phyloP scores from a whole-genome alignment of 2,113 vertebrate species.

The Pelvicachromis taeniatus region DNA sequence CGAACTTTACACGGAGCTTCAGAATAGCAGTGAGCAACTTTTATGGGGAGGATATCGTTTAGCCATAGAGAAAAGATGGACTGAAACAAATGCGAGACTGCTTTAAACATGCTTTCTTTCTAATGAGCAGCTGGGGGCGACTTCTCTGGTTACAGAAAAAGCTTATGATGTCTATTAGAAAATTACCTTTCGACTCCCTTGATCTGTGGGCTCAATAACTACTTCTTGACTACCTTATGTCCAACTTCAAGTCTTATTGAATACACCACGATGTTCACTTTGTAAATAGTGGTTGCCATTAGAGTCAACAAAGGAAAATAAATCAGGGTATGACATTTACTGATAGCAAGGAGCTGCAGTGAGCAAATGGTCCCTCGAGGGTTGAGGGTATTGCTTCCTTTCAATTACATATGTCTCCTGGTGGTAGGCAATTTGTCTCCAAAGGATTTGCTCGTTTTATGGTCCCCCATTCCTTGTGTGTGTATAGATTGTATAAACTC shows the following conservation, averaged over 20 bases:
- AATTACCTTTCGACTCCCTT: neutral
- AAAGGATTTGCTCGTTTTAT: neutral
- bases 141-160: neutral
- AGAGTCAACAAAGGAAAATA: neutral
- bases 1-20: neutral
- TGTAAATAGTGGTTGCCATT: neutral
- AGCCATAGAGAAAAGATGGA: neutral
- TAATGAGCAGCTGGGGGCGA: neutral
- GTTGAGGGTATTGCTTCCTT: neutral
- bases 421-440: neutral
- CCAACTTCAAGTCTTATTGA: neutral
- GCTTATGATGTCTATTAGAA: neutral
- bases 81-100: neutral
- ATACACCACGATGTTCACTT: neutral
- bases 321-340: neutral
- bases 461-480: neutral
- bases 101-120: neutral
- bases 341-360: neutral
- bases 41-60: neutral
- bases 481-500: too few species aligned
- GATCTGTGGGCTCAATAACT: neutral
- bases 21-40: conserved; percentile 1
- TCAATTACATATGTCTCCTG: neutral
- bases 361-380: neutral
- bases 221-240: neutral